Evolutionary conservation across 2,797 vertebrate species (phyloP), one percentile per base, ranked within the genome.

Genomic region (Diplodus sargus): DNA sequence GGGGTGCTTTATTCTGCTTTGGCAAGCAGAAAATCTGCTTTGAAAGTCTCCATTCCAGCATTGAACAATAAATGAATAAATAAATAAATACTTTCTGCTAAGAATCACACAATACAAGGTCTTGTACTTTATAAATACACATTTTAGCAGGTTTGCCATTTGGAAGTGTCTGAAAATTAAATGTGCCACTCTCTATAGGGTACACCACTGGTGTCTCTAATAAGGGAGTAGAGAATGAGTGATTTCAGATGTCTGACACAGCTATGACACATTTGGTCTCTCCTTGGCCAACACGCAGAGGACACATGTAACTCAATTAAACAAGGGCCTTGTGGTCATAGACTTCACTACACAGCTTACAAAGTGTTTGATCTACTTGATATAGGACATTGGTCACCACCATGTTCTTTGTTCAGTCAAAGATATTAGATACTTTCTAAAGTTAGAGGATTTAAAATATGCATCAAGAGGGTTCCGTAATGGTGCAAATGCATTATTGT

Each of bases 361-460:
- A 42, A 39, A 65, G 57, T 9, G 69, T 42, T 30, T 59, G 72
- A 84, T 74, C 77, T 49, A 69, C 72, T 16, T 10, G 1, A 25
- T 74, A 59, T 70, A 22, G 4, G 72, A 30, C 62, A 79, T 48
- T 5, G 45, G 65, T 67, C 65, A 14, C n/a, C 53, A 45, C 73
- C 45, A 74, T 6, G n/a, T 17, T 70, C 69, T 70, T 42, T 57
- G 51, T 56, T 67, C 30, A 14, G 70, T 75, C 69, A 84, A 59
- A 73, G 58, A 75, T 56, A 64, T 74, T 45, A 20, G 43, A 63
- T 6, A 39, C 25, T 73, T 65, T 70, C 34, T 70, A 3, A 63
- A 72, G 77, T 70, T 25, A 20, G 12, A 68, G 13, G 67, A 17
- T 48, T 78, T 85, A 20, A 86, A 88, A 85, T 76, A 88, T 88